Evolutionary conservation across 2,888 invertebrate genomes (phyloP).

Genomic region (Dicyrtomina minuta): DNA sequence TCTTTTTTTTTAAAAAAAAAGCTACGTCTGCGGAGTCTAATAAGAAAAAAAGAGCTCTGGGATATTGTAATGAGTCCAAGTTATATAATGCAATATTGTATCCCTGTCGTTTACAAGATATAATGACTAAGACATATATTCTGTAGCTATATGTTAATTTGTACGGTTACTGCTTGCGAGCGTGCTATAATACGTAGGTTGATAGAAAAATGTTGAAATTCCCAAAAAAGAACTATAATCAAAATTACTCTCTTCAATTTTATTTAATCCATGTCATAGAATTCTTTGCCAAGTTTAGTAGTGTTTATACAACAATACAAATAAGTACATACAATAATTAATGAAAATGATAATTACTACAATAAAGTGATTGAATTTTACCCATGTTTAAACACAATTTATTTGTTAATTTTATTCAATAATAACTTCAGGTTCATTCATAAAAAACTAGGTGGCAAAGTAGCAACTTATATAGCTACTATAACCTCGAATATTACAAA

Average conservation of each 20-base stretch:
- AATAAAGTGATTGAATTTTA: constrained; percentile 10
- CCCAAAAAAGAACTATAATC: neutral
- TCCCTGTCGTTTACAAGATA: too few relatives aligned
- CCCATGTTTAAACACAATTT: neutral
- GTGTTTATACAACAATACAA: neutral
- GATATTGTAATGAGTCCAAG: too few relatives aligned
- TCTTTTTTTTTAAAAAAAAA: too few relatives aligned
- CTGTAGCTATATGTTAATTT: too few relatives aligned
- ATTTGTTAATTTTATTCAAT: neutral
- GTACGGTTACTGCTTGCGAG: neutral
- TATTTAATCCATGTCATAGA: constrained; percentile 2
- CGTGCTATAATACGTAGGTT: neutral
- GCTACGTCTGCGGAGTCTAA: too few relatives aligned
- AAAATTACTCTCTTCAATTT: constrained; percentile 8
- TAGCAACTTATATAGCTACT: too few relatives aligned
- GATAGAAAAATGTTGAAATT: neutral
- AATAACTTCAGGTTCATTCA: too few relatives aligned
- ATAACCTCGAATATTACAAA: neutral
- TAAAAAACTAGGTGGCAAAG: neutral
- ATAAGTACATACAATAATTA: constrained; percentile 1
- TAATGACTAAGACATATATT: too few relatives aligned
- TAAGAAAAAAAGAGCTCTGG: too few relatives aligned
- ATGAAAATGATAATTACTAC: neutral
- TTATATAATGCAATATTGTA: too few relatives aligned
- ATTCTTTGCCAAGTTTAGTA: constrained; percentile 1